Conservation (phyloP, 1,140 invertebrate species). For the Hestina assimilis region DNA sequence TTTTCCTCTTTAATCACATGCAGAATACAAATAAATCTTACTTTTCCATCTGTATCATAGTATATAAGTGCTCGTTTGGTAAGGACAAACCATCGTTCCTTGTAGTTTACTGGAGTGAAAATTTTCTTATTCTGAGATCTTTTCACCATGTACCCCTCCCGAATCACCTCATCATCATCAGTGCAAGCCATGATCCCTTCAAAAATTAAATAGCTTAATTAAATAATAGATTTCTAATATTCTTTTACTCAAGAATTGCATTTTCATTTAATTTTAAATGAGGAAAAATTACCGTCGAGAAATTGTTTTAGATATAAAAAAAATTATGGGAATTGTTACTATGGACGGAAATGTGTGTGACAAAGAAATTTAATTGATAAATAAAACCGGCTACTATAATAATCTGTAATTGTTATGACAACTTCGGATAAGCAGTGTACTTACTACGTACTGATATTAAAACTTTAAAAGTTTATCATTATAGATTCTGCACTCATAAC, state of each 20-base stretch:
- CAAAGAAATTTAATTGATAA: not conserved
- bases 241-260: no score
- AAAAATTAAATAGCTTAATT: conserved; percentile 17
- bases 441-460: not conserved
- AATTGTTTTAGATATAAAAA: no score
- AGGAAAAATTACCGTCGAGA: no score
- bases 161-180: conserved; percentile 76
- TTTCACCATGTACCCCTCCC: conserved; percentile 89
- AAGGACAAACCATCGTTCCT: conserved; percentile 90
- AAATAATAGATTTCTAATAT: not conserved
- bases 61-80: conserved; percentile 86
- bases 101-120: conserved; percentile 91
- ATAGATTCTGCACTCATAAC: not conserved
- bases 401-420: not conserved
- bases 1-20: no score
- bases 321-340: no score
- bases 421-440: not conserved
- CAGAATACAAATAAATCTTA: conserved; percentile 66
- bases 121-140: conserved; percentile 92
- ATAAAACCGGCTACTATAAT: not conserved
- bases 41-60: conserved; percentile 88
- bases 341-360: no score
- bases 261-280: no score
- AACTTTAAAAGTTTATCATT: conserved; percentile 1
- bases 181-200: conserved; percentile 68